These are phyloP conservation scores for Habropoda laboriosa DNA, from an alignment of 1,140 invertebrate genomes.

Conservation along the genomic window DNA sequence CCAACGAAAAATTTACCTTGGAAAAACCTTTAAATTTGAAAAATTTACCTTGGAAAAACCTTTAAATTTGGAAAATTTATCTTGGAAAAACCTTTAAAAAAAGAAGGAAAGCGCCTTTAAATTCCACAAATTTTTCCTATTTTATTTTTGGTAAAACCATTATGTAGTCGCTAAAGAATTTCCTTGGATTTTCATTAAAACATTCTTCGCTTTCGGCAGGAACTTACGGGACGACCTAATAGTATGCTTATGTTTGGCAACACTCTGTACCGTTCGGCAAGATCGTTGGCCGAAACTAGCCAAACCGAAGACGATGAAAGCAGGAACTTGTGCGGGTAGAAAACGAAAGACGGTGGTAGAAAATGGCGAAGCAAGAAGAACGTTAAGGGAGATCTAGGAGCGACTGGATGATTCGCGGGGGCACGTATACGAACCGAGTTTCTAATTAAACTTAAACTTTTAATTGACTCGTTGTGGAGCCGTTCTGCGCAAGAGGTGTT, in stretches of 20 bases:
- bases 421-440: constrained; percentile 68
- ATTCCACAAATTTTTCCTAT: too few relatives aligned
- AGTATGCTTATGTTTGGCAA: neutral
- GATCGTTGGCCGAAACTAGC: neutral
- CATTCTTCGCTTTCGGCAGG: too few relatives aligned
- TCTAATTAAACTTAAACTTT: constrained; percentile 82
- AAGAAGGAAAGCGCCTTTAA: too few relatives aligned
- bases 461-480: constrained; percentile 80
- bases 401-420: constrained; percentile 22
- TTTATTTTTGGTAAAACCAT: too few relatives aligned
- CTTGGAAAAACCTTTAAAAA: too few relatives aligned
- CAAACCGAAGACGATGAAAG: neutral
- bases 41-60: too few relatives aligned
- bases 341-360: constrained; percentile 16
- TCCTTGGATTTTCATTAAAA: too few relatives aligned
- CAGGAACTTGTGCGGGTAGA: neutral
- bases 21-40: too few relatives aligned
- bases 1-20: too few relatives aligned
- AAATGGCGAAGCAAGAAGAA: constrained; percentile 11
- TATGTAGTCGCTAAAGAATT: too few relatives aligned
- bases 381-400: constrained; percentile 8
- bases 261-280: neutral
- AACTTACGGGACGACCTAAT: too few relatives aligned
- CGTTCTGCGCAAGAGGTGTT: constrained; percentile 71
- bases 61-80: too few relatives aligned